Percentiles rank a stretch among this genome's conserved stretches.
phyloP scores from a whole-genome alignment of 2,113 vertebrate genomes.

The Mesembrinibis cayennensis region DNA sequence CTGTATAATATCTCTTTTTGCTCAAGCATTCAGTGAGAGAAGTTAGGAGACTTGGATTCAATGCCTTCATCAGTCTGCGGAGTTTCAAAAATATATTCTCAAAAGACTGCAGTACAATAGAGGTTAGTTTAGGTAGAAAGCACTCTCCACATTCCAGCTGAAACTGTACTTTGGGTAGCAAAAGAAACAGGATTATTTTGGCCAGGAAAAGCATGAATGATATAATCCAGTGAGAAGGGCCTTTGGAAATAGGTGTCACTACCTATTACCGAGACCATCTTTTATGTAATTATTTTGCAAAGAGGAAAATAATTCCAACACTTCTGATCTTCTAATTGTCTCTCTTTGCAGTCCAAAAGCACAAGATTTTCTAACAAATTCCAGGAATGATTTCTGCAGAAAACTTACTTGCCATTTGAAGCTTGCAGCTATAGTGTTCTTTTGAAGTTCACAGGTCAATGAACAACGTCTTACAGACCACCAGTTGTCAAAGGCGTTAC shows the following conservation, averaged over 20 bases:
- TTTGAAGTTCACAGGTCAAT: constrained; percentile 14
- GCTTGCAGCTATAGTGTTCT: neutral
- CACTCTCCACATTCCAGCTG: neutral
- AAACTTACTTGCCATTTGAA: neutral
- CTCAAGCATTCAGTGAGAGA: neutral
- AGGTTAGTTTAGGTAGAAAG: neutral
- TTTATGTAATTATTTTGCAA: constrained; percentile 10
- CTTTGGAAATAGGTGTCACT: neutral
- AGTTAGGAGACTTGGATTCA: neutral
- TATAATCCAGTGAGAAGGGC: neutral
- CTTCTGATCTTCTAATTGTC: constrained; percentile 27
- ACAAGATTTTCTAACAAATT: neutral
- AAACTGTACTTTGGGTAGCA: neutral
- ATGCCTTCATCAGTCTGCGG: neutral
- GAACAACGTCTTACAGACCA: neutral
- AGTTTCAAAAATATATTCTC: neutral
- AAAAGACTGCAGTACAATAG: neutral
- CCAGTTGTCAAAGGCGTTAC: constrained; percentile 8
- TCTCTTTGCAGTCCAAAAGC: neutral
- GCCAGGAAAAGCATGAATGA: neutral
- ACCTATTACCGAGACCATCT: neutral
- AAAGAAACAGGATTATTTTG: neutral
- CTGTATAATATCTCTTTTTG: neutral
- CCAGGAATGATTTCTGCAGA: neutral
- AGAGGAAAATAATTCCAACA: neutral